Base-by-base conservation (phyloP, 2,797 vertebrate species). In the Bradypodion ventrale region DNA sequence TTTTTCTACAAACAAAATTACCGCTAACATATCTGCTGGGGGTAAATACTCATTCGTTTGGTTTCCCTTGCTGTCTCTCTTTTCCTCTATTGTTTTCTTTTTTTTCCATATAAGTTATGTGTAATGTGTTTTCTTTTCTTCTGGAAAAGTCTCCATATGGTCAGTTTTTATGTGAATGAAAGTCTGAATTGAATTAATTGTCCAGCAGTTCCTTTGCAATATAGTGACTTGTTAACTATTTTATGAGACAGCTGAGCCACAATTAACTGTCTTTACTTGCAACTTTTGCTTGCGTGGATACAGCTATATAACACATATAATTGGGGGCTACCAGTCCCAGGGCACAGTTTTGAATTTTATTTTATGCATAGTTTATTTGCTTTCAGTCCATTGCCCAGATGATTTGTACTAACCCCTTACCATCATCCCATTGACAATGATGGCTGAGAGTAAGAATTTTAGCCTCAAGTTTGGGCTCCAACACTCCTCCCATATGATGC, bases 21-120 rank as follows among this genome's bases (percentile, higher is more conserved):
- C 91, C 89, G 16, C 89, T 82, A 88, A 94, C 80, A 89, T 85
- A 8, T 83, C 94, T 88, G 92, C 90, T 88, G 72, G 93, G 5
- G 97, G 97, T 98, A 96, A 94, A 90, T 85, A 77, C 68, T 88
- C 78, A 85, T 89, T 90, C 89, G 29, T 90, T 92, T 92, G 83
- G 73, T 89, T 80, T 86, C 75, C 78, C 76, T 62, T 19, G 7
- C 37, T n/a, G 6, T 42, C 15, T 60, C 75, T 59, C 52, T 56
- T 85, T 49, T 78, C 84, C 88, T 49, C 84, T 87, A 6, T 89
- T 92, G 59, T 68, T 88, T 68, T 81, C 81, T 88, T n/a, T n/a
- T n/a, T n/a, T n/a, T n/a, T n/a, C n/a, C 65, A 86, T 80, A 89
- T 76, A 88, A 85, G 82, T 59, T 2, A 40, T 32, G 70, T 69